Conservation (phyloP, 2,888 invertebrate species). For the Brenthis hecate region DNA sequence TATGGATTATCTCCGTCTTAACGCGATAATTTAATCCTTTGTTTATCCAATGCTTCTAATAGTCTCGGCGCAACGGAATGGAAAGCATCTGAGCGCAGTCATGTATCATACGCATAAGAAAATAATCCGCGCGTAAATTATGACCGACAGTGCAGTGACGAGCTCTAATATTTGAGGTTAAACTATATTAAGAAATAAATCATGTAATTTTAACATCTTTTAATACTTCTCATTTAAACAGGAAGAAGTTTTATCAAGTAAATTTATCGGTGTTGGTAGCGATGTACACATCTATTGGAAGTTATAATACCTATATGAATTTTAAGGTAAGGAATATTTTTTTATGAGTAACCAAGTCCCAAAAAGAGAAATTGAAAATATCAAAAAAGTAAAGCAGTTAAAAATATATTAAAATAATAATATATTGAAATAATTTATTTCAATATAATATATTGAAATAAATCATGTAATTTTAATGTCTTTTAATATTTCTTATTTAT, state of each 20-base stretch:
- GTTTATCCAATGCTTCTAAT: slow-evolving; percentile 79
- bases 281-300: no score
- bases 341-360: no score
- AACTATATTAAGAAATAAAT: slow-evolving; percentile 49
- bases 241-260: neutral
- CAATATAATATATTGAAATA: no score
- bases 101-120: slow-evolving; percentile 78
- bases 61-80: slow-evolving; percentile 69
- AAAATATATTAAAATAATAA: no score
- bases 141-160: slow-evolving; percentile 57
- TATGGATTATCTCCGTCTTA: slow-evolving; percentile 77
- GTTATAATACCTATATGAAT: no score
- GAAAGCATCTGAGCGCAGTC: slow-evolving; percentile 63
- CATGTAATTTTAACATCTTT: slow-evolving; percentile 38
- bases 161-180: slow-evolving; percentile 58
- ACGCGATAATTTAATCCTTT: slow-evolving; percentile 79
- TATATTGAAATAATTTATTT: no score
- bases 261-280: no score
- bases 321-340: no score
- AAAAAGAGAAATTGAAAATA: no score
- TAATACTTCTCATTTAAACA: slow-evolving; percentile 10
- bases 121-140: slow-evolving; percentile 75
- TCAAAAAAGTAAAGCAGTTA: no score
- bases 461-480: no score
- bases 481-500: no score